Evolutionary conservation across 2,113 vertebrate genomes (phyloP).

Genomic region (Pithys albifrons): DNA sequence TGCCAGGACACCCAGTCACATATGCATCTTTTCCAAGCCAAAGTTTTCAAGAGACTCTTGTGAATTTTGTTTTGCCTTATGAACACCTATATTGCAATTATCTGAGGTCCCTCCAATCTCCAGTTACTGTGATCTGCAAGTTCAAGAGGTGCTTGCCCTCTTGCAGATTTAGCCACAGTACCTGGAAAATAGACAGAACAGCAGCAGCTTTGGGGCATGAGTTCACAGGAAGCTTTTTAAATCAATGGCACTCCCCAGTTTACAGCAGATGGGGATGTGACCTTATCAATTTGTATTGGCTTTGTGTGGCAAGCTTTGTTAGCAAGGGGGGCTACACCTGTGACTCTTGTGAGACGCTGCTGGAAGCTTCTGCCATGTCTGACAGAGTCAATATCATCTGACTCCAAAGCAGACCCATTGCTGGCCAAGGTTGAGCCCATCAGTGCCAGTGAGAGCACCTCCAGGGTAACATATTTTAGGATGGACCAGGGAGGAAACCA

Average conservation of each 20-base stretch:
- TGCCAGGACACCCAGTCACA: neutral
- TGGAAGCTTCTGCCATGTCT: neutral
- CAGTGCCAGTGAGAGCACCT: neutral
- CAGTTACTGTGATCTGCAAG: neutral
- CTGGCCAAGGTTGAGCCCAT: neutral
- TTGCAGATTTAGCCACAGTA: neutral
- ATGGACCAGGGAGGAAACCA: rapidly evolving
- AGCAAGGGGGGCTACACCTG: rapidly evolving
- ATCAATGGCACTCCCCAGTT: neutral
- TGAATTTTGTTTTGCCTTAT: neutral
- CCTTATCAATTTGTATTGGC: neutral
- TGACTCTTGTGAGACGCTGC: neutral
- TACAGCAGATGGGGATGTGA: neutral
- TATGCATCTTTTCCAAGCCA: neutral
- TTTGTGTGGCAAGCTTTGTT: neutral
- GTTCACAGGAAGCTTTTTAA: neutral
- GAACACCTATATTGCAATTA: neutral
- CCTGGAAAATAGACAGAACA: neutral
- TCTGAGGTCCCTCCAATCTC: neutral
- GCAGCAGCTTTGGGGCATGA: neutral
- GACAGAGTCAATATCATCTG: neutral
- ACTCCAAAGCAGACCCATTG: neutral
- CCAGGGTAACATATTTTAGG: neutral
- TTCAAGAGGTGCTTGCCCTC: neutral
- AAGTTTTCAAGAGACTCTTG: neutral